A percentile compares a stretch with the other conserved stretches of the same genome.
phyloP scores from a whole-genome alignment of 2,797 vertebrate species.

The Enoplosus armatus region DNA sequence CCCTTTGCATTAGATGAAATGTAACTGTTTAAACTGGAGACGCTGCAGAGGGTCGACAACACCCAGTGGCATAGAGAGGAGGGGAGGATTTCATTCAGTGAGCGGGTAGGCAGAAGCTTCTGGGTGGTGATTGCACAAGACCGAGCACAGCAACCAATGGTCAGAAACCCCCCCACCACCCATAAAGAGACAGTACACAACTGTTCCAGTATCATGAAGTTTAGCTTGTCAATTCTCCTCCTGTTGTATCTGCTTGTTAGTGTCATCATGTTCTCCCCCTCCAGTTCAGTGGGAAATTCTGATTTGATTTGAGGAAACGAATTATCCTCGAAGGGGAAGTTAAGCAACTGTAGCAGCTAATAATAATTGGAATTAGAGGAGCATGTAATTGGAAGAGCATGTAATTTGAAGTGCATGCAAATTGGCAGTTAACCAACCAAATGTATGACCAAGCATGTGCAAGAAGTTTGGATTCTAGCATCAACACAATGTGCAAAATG shows the following conservation, averaged over 20 bases:
- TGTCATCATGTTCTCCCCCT: not conserved
- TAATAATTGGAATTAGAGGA: not conserved
- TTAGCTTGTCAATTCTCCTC: not conserved
- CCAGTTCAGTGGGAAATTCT: not conserved
- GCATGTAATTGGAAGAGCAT: constrained; percentile 1
- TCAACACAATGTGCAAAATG: not conserved
- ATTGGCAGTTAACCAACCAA: not conserved
- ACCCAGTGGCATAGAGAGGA: not conserved
- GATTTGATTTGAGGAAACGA: not conserved
- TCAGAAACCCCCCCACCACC: constrained; percentile 1
- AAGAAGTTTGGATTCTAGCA: not conserved
- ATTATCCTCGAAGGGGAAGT: constrained; percentile 2
- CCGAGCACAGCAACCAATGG: constrained; percentile 28
- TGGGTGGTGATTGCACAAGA: constrained; percentile 30
- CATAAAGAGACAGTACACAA: constrained; percentile 32
- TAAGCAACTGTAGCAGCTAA: not conserved
- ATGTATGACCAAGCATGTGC: not conserved
- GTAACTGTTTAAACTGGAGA: not conserved
- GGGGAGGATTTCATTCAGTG: not conserved
- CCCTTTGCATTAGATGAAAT: not conserved
- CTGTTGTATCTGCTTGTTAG: not conserved
- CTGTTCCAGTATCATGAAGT: not conserved
- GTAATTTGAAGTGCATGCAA: not conserved
- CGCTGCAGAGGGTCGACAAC: not conserved
- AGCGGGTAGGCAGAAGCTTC: not conserved